Base-by-base conservation (phyloP, 2,888 invertebrate species). In the Theretra japonica region DNA sequence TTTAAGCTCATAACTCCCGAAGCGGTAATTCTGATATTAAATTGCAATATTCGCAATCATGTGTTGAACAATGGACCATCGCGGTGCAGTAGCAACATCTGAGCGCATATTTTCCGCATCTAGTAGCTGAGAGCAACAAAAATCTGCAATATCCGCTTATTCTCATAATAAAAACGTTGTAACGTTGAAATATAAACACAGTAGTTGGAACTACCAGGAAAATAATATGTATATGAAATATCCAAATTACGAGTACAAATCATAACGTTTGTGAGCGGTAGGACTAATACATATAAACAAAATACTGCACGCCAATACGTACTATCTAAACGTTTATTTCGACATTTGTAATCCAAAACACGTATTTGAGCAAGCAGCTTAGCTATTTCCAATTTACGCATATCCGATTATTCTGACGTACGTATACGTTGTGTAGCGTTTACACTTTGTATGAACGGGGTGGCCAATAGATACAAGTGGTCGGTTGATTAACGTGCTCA, bases 11-110 rank as follows among this genome's bases (percentile, higher is more conserved):
- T 48, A 65, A 65, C 21, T 65, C 65, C 21, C 41, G 62, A 41
- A 48, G 17, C 23, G 23, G 23, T 17, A 23, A 5, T 48, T 65
- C 23, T 65, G 17, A 41, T 21, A 65, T 65, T 48, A 65, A 60
- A 48, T 48, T 41, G 23, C 23, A 65, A 48, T 65, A 65, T 65
- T 48, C 23, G 65, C 65, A 65, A 65, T 65, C 65, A 65, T 65
- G 65, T 48, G 23, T 17, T 23, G 48, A 48, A 65, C 62, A 65
- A 65, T 41, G 41, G 41, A 7, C 23, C 41, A 23, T 15, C 4
- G 23, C 62, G 41, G 15, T 48, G 48, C 23, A 48, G 41, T 65
- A 23, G 65, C 23, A 41, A 41, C 41, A 41, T 41, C 15, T 17
- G 23, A 25, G 48, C 23, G 48, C 1, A 48, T 23, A 65, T 65